Evolutionary conservation across 2,888 invertebrate species (phyloP).

Genomic region (Griposia aprilina): DNA sequence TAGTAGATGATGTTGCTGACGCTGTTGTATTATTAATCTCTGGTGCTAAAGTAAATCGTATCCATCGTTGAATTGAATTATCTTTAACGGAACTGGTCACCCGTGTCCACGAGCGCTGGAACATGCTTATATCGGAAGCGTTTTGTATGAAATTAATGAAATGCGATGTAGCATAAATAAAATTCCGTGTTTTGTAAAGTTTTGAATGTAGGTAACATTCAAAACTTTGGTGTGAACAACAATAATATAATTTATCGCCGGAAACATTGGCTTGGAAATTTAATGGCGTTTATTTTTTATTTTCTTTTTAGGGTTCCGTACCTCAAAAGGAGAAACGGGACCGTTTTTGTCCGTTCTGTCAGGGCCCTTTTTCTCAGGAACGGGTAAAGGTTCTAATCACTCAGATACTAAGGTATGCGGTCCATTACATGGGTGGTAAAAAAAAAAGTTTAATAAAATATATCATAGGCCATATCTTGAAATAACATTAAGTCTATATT

Average conservation of each 20-base stretch:
- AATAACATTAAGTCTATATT: no score
- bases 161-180: not conserved
- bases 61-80: conserved; percentile 30
- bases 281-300: not conserved
- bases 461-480: no score
- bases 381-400: no score
- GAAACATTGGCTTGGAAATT: not conserved
- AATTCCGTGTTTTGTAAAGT: not conserved
- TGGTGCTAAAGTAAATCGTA: conserved; percentile 1
- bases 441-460: no score
- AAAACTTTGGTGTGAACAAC: not conserved
- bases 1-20: not conserved
- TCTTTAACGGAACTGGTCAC: conserved; percentile 32
- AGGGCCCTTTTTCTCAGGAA: no score
- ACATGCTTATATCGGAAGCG: not conserved
- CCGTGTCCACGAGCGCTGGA: conserved; percentile 4
- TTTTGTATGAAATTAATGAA: not conserved
- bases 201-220: not conserved
- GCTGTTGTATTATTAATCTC: conserved; percentile 7
- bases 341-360: not conserved
- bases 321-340: not conserved
- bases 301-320: no score
- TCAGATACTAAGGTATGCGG: no score
- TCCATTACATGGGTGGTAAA: no score
- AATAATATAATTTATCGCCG: conserved; percentile 1